Percentiles rank a stretch among this genome's conserved stretches.
Evolutionary conservation across 2,797 vertebrate species (phyloP).

Genomic region (Thunnus albacares): DNA sequence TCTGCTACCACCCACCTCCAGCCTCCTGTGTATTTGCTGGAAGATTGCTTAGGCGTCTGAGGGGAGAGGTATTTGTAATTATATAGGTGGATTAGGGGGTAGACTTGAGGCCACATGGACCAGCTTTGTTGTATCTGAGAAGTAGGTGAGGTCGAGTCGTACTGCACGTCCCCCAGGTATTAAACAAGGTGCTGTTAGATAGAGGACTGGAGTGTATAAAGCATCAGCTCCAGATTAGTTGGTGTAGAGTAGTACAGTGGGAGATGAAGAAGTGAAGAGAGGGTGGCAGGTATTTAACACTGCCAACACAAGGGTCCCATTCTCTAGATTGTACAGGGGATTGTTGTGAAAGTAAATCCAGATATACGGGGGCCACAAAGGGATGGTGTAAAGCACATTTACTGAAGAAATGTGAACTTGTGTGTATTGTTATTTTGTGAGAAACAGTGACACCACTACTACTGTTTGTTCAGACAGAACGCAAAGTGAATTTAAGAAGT

Average conservation of each 20-base stretch:
- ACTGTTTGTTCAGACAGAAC: no score
- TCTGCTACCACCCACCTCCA: slow-evolving; percentile 58
- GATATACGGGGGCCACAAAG: background rate
- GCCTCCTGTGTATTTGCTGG: slow-evolving; percentile 64
- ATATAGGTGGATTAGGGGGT: slow-evolving; percentile 85
- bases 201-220: slow-evolving; percentile 37
- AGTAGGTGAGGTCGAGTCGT: slow-evolving; percentile 51
- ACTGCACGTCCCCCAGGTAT: slow-evolving; percentile 43
- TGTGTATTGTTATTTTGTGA: no score
- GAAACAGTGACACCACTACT: background rate
- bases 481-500: no score
- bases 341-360: slow-evolving; percentile 9
- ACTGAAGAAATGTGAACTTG: background rate
- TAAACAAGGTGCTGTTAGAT: slow-evolving; percentile 36
- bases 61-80: slow-evolving; percentile 82
- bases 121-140: slow-evolving; percentile 68
- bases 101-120: slow-evolving; percentile 78
- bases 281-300: slow-evolving; percentile 6
- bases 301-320: slow-evolving; percentile 9
- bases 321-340: slow-evolving; percentile 14
- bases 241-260: slow-evolving; percentile 31
- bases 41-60: slow-evolving; percentile 67
- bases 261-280: slow-evolving; percentile 59
- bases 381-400: background rate
- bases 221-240: slow-evolving; percentile 41